Evolutionary conservation across 2,113 vertebrate genomes (phyloP), one percentile per base, ranked within the genome.

Genomic region (Dipodomys spectabilis): DNA sequence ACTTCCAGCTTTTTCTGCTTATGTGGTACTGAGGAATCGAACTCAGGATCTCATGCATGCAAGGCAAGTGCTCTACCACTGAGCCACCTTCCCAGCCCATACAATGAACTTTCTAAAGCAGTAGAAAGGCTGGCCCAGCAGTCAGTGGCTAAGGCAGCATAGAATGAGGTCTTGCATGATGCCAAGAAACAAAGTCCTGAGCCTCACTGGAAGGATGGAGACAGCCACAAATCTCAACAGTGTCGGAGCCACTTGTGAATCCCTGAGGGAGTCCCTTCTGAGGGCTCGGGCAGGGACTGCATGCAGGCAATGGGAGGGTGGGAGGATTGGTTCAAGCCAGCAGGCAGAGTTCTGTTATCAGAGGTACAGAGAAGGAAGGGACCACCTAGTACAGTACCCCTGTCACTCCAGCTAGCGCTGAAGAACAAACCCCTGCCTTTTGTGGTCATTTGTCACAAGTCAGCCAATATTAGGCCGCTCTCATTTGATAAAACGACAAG

Each of bases 361-460:
- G 22, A 7, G 27, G 16, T 6, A 15, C 0, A 11, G 27, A 62
- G 23, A 1, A 1, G 27, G 45, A 22, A 28, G 57, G 16, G 8
- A 27, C 4, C 15, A 11, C 19, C 10, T 32, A 23, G 35, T 5
- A 35, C 22, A 4, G 15, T 4, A 18, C 45, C 90, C 25, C 27
- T 27, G 32, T 49, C 22, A 23, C 28, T 22, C 22, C 9, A 35
- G 10, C 5, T 16, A 16, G 22, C 25, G 19, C 65, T 68, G 20
- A 30, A 19, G 49, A 49, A 49, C 49, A 35, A 85, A 16, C 19
- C 0, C 12, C 13, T 83, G 10, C 28, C 57, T 18, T 22, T 19
- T 20, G 7, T 45, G 79, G 27, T 44, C 20, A 6, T 65, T 32
- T 53, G 72, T 86, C 68, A 35, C n/a, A 45, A 28, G 65, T 15